These are phyloP conservation scores for Orussus abietinus DNA, from an alignment of 1,140 invertebrate species.

Conservation along the genomic window DNA sequence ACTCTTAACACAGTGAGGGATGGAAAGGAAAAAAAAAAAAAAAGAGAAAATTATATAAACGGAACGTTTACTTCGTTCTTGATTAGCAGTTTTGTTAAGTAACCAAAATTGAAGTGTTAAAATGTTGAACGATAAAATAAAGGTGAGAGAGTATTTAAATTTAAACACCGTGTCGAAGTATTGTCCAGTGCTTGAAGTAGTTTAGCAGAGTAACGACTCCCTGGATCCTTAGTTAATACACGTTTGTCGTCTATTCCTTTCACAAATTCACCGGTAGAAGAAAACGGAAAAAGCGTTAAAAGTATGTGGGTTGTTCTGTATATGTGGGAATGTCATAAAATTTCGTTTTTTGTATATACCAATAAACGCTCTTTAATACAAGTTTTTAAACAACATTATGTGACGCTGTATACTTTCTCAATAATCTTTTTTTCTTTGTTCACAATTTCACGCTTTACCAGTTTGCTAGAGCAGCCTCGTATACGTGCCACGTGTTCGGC, in stretches of 20 bases:
- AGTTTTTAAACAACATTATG: constrained; percentile 30
- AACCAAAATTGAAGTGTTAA: constrained; percentile 28
- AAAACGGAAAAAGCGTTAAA: constrained; percentile 8
- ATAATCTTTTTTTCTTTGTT: too few relatives aligned
- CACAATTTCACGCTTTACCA: not conserved
- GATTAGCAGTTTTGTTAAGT: constrained; percentile 23
- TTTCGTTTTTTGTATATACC: constrained; percentile 36
- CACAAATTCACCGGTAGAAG: too few relatives aligned
- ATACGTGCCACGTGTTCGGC: too few relatives aligned
- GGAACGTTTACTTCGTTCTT: constrained; percentile 24
- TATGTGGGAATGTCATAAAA: constrained; percentile 24
- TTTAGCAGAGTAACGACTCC: constrained; percentile 24
- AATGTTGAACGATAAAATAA: constrained; percentile 27
- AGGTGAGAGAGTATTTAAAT: constrained; percentile 26
- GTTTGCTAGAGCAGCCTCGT: too few relatives aligned
- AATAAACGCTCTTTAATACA: constrained; percentile 33
- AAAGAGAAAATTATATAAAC: constrained; percentile 13
- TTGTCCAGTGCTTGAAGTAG: constrained; percentile 31
- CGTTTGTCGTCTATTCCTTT: too few relatives aligned
- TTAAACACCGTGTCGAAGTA: constrained; percentile 24
- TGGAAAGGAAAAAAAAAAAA: constrained; percentile 17
- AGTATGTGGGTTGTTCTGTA: too few relatives aligned
- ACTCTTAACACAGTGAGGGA: constrained; percentile 21
- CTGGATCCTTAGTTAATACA: constrained; percentile 27
- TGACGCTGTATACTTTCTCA: too few relatives aligned